Evolutionary conservation across 1,140 invertebrate genomes (phyloP).

Genomic region (Polypedilum vanderplanki): DNA sequence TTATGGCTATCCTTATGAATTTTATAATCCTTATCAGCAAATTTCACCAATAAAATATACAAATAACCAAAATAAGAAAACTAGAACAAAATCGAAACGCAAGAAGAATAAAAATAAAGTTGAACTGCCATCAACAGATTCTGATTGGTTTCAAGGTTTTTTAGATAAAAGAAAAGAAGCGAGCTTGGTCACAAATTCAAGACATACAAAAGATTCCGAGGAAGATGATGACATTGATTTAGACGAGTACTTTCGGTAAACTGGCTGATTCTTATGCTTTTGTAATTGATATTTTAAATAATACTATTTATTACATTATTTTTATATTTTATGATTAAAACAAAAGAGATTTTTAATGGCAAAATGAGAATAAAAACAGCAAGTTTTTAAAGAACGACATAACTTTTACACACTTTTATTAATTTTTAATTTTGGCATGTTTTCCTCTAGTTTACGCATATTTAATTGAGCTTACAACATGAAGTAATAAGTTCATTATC

Average conservation of each 20-base stretch:
- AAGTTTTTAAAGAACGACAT: too few relatives aligned
- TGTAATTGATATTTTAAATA: neutral
- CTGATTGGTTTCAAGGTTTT: conserved; percentile 20
- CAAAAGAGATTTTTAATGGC: conserved; percentile 38
- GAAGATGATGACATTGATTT: neutral
- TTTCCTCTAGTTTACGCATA: too few relatives aligned
- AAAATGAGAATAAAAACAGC: neutral
- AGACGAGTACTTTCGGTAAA: conserved; percentile 24
- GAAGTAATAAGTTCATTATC: too few relatives aligned
- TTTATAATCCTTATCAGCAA: neutral
- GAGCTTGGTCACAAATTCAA: neutral
- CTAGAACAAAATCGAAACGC: neutral
- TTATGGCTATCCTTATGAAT: neutral
- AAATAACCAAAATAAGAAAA: neutral
- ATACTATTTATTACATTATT: neutral
- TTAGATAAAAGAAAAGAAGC: conserved; percentile 1
- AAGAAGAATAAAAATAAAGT: conserved; percentile 24
- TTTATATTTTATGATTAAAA: conserved; percentile 39
- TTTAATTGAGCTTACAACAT: too few relatives aligned
- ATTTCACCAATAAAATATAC: neutral
- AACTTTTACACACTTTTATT: too few relatives aligned
- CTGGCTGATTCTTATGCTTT: neutral
- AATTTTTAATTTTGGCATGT: too few relatives aligned
- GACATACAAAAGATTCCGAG: neutral
- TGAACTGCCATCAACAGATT: neutral